Evolutionary conservation across 2,113 vertebrate genomes (phyloP), one percentile per base, ranked within the genome.

Genomic region (Poeciliopsis occidentalis): DNA sequence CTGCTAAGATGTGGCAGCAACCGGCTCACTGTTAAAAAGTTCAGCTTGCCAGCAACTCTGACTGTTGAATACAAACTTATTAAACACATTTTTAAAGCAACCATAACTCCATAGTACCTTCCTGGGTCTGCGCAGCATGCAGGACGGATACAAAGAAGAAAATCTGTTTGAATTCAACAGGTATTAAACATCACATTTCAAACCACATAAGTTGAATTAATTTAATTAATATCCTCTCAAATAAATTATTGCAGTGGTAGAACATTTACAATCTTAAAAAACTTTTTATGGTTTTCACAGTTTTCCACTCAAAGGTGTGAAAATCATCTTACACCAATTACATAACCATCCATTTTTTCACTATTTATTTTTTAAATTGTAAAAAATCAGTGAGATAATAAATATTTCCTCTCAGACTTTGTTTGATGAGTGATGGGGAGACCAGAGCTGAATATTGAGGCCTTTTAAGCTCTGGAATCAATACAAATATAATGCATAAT

Each of bases 391-490:
- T 63, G 7, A 22, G 31, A 63, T 63, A 8, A 8, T 30, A 15
- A 17, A 3, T 62, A 30, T 29, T 3, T 57, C 26, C 6, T 7
- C 77, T 79, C 80, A 29, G 31, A 64, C 65, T n/a, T n/a, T n/a
- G n/a, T 68, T 79, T 47, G 44, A 47, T 47, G 4, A 12, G 34
- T 24, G 27, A 64, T 60, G 10, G 17, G n/a, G 79, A 74, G 72
- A 54, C 67, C 62, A 12, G 32, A 29, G 67, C 62, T 75, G 67
- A 27, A 57, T 31, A 2, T 31, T 1, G 4, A 63, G 30, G 61
- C 61, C 73, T 60, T 61, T 78, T 66, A 69, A 83, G 75, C 81
- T 75, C 57, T 73, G 34, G 77, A 85, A 83, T 82, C 85, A 87
- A 83, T 81, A 87, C 85, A 66, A 63, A 63, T 19, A 11, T 15